Evolutionary conservation across 2,797 vertebrate genomes (phyloP).

Genomic region (Limosa lapponica): DNA sequence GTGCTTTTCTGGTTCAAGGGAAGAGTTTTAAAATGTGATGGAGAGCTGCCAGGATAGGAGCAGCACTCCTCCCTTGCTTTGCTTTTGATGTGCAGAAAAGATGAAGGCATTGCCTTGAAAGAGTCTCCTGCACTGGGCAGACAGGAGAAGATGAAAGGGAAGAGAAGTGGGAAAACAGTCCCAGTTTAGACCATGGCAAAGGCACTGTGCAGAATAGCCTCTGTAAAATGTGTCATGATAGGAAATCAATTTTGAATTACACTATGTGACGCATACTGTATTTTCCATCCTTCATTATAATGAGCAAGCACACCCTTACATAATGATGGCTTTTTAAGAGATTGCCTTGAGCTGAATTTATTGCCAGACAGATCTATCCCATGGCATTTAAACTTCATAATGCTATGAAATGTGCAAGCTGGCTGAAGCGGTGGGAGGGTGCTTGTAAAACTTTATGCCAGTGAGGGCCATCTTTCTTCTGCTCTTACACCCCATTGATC

Average conservation of each 20-base stretch:
- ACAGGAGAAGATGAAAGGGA: conserved; percentile 18
- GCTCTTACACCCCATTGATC: not conserved
- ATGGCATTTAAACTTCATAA: conserved; percentile 31
- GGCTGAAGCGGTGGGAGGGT: not conserved
- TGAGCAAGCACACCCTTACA: conserved; percentile 45
- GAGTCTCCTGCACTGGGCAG: not conserved
- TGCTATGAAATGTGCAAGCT: conserved; percentile 25
- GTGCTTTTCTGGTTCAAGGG: conserved; percentile 65
- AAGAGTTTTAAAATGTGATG: conserved; percentile 45
- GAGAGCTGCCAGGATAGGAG: conserved; percentile 51
- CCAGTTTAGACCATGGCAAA: not conserved
- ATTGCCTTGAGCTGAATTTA: conserved; percentile 63
- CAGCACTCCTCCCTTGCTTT: conserved; percentile 36
- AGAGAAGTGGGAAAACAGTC: not conserved
- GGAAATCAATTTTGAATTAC: conserved; percentile 70
- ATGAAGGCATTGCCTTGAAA: conserved; percentile 44
- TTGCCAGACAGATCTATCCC: conserved; percentile 28
- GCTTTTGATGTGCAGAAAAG: conserved; percentile 32
- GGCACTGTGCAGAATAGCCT: not conserved
- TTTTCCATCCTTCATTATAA: conserved; percentile 68
- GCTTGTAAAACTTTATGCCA: conserved; percentile 36
- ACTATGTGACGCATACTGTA: conserved; percentile 4
- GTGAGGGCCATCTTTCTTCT: not conserved
- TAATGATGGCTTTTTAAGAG: conserved; percentile 70
- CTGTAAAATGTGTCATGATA: conserved; percentile 46